These are phyloP conservation scores for Cecidostiba fungosa DNA, from an alignment of 2,888 invertebrate species.

Conservation along the genomic window DNA sequence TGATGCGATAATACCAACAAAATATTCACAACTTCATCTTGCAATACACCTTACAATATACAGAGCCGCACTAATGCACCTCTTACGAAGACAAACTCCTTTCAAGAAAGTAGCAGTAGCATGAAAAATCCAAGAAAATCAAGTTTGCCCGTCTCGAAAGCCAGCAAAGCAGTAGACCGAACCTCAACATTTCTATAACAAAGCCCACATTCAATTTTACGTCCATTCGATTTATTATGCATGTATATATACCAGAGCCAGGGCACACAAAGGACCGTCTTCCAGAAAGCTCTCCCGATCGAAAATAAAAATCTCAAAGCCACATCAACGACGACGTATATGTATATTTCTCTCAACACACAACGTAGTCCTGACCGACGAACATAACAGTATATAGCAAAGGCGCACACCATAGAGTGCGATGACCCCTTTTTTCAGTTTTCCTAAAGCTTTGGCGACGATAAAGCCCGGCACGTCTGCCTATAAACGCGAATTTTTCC, in stretches of 20 bases:
- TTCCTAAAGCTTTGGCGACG: neutral
- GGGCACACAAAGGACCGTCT: neutral
- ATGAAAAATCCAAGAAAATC: too few species aligned
- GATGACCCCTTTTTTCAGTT: slow-evolving; percentile 22
- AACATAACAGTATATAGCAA: neutral
- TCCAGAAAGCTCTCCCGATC: neutral
- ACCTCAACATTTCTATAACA: neutral
- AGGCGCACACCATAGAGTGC: neutral
- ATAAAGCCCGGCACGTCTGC: slow-evolving; percentile 5
- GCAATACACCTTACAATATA: too few species aligned
- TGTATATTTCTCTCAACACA: neutral
- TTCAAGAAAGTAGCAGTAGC: too few species aligned
- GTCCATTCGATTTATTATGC: slow-evolving; percentile 7
- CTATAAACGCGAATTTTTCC: slow-evolving; percentile 50
- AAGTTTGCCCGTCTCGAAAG: too few species aligned
- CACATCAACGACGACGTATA: neutral
- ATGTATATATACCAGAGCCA: neutral
- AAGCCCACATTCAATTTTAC: neutral
- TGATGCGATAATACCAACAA: too few species aligned
- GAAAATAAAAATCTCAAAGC: slow-evolving; percentile 44
- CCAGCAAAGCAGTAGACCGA: too few species aligned
- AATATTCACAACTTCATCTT: too few species aligned
- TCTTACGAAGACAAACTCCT: neutral
- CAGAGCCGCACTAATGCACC: too few species aligned
- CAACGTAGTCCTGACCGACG: neutral